phyloP scores from a whole-genome alignment of 1,140 invertebrate genomes.

The Magallana angulata region DNA sequence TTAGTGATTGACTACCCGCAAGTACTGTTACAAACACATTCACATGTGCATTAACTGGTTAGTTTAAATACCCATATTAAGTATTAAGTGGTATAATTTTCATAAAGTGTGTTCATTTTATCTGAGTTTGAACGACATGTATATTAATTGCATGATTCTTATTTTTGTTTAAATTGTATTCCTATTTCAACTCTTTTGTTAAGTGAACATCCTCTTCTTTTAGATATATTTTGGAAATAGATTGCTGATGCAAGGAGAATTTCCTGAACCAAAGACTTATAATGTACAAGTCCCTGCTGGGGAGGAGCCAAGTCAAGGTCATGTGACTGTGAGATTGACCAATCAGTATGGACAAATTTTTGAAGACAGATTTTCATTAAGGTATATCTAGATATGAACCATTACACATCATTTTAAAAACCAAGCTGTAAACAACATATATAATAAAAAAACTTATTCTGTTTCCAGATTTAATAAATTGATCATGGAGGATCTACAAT shows the following conservation, averaged over 20 bases:
- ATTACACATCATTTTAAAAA: too few relatives aligned
- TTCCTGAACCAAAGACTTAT: slow-evolving; percentile 60
- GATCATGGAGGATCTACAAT: slow-evolving; percentile 71
- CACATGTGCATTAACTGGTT: too few relatives aligned
- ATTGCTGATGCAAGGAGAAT: slow-evolving; percentile 54
- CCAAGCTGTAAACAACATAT: neutral
- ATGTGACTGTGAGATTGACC: slow-evolving; percentile 70
- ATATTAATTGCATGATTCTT: neutral
- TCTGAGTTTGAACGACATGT: too few relatives aligned
- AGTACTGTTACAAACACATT: too few relatives aligned
- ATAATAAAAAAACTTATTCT: neutral
- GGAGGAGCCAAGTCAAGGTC: slow-evolving; percentile 68
- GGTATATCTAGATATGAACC: slow-evolving; percentile 50
- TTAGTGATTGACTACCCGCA: too few relatives aligned
- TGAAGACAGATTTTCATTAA: slow-evolving; percentile 63
- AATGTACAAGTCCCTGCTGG: slow-evolving; percentile 61
- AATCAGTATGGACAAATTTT: slow-evolving; percentile 72
- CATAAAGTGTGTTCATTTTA: too few relatives aligned
- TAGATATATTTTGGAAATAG: slow-evolving; percentile 70
- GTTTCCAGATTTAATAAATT: slow-evolving; percentile 69
- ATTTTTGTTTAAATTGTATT: neutral
- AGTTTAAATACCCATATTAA: too few relatives aligned
- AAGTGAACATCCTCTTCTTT: neutral
- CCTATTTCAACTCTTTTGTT: too few relatives aligned
- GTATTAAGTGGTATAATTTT: too few relatives aligned